Evolutionary conservation across 2,888 invertebrate genomes (phyloP).

Genomic region (Microplitis deprimator): DNA sequence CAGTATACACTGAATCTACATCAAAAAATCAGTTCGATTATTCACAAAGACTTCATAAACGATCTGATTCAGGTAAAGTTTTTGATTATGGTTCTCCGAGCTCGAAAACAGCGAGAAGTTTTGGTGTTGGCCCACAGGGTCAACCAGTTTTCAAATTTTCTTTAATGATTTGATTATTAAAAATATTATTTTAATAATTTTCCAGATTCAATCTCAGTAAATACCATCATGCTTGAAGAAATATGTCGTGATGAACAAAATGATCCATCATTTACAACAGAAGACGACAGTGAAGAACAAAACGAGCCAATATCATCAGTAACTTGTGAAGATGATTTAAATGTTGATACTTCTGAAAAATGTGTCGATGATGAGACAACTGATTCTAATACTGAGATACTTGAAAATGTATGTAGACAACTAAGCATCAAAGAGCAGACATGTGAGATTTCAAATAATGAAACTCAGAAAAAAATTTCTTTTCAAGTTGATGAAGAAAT

Average conservation of each 20-base stretch:
- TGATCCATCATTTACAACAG: background rate
- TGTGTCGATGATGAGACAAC: background rate
- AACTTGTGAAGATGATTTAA: background rate
- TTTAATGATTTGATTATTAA: background rate
- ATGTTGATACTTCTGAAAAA: background rate
- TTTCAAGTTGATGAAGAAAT: background rate
- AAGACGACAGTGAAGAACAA: background rate
- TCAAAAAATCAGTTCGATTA: background rate
- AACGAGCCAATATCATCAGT: background rate
- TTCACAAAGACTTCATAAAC: background rate
- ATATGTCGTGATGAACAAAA: conserved; percentile 22
- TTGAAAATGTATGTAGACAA: conserved; percentile 29
- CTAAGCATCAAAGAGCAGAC: conserved; percentile 23
- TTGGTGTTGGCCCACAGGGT: too few relatives aligned
- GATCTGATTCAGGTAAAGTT: conserved; percentile 9
- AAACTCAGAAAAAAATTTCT: background rate
- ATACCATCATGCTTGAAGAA: conserved; percentile 30
- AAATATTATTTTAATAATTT: background rate
- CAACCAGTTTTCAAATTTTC: too few relatives aligned
- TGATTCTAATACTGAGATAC: background rate
- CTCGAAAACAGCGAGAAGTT: too few relatives aligned
- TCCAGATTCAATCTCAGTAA: conserved; percentile 34
- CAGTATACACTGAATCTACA: conserved; percentile 6
- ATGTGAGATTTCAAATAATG: background rate
- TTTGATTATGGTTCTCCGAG: background rate